Base-by-base conservation (phyloP, 2,888 invertebrate genomes). In the Carterocephalus palaemon region DNA sequence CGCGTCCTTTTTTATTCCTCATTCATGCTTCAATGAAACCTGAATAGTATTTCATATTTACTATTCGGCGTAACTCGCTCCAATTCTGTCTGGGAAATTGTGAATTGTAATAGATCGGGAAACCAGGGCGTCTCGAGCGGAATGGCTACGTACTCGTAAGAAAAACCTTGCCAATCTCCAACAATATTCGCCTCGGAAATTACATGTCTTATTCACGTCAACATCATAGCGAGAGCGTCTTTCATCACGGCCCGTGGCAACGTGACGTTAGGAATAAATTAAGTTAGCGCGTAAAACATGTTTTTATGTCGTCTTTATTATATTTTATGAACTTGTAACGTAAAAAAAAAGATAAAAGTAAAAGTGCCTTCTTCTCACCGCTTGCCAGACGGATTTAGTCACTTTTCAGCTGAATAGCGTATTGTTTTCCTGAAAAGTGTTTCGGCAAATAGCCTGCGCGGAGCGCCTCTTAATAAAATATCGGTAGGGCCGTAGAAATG, bases 401-500 rank as follows among this genome's bases (percentile, higher is more conserved):
- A 38, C 20, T 28, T 7, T 22, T 39, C 5, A 5, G 20, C 10
- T 9, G 29, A 29, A 28, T 13, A 3, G 12, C 2, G 12, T 13
- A 6, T 28, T 20, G 26, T 17, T 26, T 12, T n/a, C n/a, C n/a
- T n/a, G n/a, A n/a, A n/a, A n/a, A n/a, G n/a, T n/a, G n/a, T 23
- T 15, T 38, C 26, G 10, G 19, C 12, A n/a, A 28, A 1, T 1
- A 4, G 8, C 10, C 19, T 20, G 23, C 12, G 12, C 20, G n/a
- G n/a, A n/a, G n/a, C n/a, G n/a, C n/a, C n/a, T n/a, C n/a, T n/a
- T 19, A 28, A 28, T 13, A 13, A 12, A 37, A 37, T 26, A 17
- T 24, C 1, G 17, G 36, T 4, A 9, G 53, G 39, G 51, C 53
- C 48, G 51, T 39, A 54, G 60, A 56, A 60, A 67, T 59, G 45